Percentiles rank a stretch among this genome's conserved stretches.
These are phyloP conservation scores for Polyergus mexicanus DNA, from an alignment of 1,140 invertebrate genomes.

Conservation along the genomic window DNA sequence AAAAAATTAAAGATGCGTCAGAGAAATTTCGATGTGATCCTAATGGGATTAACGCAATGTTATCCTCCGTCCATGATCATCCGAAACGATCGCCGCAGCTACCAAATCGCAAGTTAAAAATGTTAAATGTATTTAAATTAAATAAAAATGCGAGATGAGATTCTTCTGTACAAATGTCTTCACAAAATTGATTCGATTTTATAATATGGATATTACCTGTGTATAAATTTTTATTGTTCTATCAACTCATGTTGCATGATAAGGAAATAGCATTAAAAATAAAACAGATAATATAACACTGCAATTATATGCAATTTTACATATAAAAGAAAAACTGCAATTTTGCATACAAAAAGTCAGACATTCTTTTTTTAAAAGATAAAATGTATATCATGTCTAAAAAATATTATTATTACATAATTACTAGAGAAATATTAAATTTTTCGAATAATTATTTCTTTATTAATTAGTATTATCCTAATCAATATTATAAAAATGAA, in stretches of 20 bases:
- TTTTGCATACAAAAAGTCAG: not conserved
- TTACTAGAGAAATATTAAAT: no score
- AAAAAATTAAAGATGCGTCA: not conserved
- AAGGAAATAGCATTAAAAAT: not conserved
- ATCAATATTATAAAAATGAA: no score
- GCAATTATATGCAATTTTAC: not conserved
- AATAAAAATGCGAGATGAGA: not conserved
- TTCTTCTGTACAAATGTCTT: not conserved
- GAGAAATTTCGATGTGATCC: not conserved
- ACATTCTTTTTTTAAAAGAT: no score
- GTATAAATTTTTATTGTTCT: not conserved
- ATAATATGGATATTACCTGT: not conserved
- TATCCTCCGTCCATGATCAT: not conserved
- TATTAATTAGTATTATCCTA: no score
- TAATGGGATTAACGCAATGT: not conserved
- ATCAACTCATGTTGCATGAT: constrained; percentile 3
- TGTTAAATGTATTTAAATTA: not conserved
- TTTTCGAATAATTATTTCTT: no score
- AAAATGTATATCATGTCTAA: no score
- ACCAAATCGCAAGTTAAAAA: not conserved
- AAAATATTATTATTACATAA: no score
- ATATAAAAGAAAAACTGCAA: not conserved
- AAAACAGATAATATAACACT: no score
- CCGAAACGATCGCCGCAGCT: not conserved
- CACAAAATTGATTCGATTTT: not conserved